These are phyloP conservation scores for Acipenser ruthenus DNA, from an alignment of 2,797 vertebrate genomes.

Conservation along the genomic window DNA sequence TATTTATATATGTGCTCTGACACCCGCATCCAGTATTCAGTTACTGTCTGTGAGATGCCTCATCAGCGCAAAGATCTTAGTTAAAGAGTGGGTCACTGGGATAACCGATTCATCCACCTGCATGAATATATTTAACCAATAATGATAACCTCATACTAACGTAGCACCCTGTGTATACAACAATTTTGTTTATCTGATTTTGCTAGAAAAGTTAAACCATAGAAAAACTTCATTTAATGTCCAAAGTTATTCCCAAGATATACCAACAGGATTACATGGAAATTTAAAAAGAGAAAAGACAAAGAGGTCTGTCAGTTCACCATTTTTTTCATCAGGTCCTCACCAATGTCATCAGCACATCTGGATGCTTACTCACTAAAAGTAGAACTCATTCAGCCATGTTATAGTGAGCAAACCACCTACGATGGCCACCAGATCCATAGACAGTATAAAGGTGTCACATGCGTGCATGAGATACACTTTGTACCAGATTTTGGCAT, in stretches of 20 bases:
- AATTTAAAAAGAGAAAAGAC: no score
- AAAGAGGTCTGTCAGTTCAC: no score
- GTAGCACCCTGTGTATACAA: conserved; percentile 5
- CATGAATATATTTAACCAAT: no score
- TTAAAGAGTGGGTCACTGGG: conserved; percentile 18
- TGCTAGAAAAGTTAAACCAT: neutral
- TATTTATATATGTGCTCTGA: conserved; percentile 33
- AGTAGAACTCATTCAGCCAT: neutral
- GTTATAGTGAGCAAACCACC: neutral
- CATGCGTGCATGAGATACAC: neutral
- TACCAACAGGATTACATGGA: no score
- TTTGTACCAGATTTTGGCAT: conserved; percentile 43
- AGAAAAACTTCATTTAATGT: no score
- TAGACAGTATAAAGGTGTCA: neutral
- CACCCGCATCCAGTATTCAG: conserved; percentile 21
- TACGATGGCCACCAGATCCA: neutral
- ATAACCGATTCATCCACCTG: neutral
- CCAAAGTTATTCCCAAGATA: no score
- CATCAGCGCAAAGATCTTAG: conserved; percentile 21
- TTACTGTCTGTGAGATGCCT: conserved; percentile 19
- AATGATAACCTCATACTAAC: neutral
- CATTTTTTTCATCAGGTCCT: no score
- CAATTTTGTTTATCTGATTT: conserved; percentile 17
- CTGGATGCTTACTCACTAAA: neutral
- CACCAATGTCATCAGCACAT: no score